Percentiles rank a stretch among this genome's conserved stretches.
These are phyloP conservation scores for Drosophila ogumai DNA, from an alignment of 1,140 invertebrate genomes.

Conservation along the genomic window DNA sequence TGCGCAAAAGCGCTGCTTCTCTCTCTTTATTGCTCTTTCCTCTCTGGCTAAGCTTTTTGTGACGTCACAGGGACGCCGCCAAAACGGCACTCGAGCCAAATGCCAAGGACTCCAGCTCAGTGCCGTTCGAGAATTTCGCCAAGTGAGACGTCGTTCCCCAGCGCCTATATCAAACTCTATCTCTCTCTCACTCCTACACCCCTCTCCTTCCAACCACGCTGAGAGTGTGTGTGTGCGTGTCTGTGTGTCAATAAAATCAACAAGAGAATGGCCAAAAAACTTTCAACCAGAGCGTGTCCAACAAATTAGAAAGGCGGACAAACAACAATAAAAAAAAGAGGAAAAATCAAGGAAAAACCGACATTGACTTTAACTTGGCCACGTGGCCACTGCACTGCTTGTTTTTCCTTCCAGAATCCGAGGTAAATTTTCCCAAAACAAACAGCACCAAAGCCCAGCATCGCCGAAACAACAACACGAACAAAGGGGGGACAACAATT, in stretches of 20 bases:
- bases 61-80: conserved; percentile 63
- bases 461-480: conserved; percentile 20
- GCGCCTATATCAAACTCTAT: neutral
- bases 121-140: conserved; percentile 65
- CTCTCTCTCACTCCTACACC: neutral
- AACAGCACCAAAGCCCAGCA: conserved; percentile 18
- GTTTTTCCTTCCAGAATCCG: conserved; percentile 31
- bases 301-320: conserved; percentile 49
- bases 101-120: conserved; percentile 77
- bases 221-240: conserved; percentile 16
- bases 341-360: conserved; percentile 15
- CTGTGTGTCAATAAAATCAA: conserved; percentile 70
- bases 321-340: neutral
- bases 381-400: conserved; percentile 30
- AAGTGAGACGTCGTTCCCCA: conserved; percentile 57
- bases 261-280: conserved; percentile 56
- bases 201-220: neutral
- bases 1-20: conserved; percentile 39
- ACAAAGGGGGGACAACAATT: conserved; percentile 18
- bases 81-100: conserved; percentile 54
- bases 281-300: conserved; percentile 46
- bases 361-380: conserved; percentile 40
- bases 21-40: neutral
- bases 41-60: conserved; percentile 37
- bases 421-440: conserved; percentile 46